Percentiles rank a stretch among this genome's conserved stretches.
These are phyloP conservation scores for Cyclophora albipunctata DNA, from an alignment of 2,888 invertebrate species.

Conservation along the genomic window DNA sequence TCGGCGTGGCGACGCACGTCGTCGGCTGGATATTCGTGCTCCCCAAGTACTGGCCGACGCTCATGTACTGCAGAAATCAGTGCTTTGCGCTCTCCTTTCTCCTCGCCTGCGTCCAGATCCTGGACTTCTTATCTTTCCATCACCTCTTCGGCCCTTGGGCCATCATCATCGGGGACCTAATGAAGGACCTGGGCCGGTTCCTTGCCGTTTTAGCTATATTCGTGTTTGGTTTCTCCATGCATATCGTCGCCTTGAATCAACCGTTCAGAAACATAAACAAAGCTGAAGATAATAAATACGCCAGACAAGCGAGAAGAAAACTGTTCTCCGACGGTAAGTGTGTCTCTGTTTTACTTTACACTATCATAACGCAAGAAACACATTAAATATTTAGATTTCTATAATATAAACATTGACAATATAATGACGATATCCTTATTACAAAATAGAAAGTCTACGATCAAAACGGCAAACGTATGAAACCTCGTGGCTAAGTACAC, in stretches of 20 bases:
- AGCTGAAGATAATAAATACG: slow-evolving; percentile 76
- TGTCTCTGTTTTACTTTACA: slow-evolving; percentile 20
- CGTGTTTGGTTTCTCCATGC: slow-evolving; percentile 98
- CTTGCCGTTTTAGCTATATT: slow-evolving; percentile 98
- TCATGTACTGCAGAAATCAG: slow-evolving; percentile 97
- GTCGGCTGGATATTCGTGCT: slow-evolving; percentile 83
- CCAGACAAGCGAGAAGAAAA: slow-evolving; percentile 69
- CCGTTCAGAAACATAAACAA: slow-evolving; percentile 85
- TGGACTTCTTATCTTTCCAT: slow-evolving; percentile 98
- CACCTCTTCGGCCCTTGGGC: slow-evolving; percentile 99
- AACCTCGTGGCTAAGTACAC: slow-evolving; percentile 51
- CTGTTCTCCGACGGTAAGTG: slow-evolving; percentile 84
- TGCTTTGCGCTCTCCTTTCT: slow-evolving; percentile 96
- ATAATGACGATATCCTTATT: slow-evolving; percentile 12
- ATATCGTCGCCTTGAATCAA: slow-evolving; percentile 96
- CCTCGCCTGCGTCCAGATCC: slow-evolving; percentile 96
- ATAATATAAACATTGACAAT: slow-evolving; percentile 10
- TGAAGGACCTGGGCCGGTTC: slow-evolving; percentile 96
- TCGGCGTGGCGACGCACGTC: slow-evolving; percentile 92
- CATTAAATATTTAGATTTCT: slow-evolving; percentile 7
- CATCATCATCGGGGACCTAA: slow-evolving; percentile 96
- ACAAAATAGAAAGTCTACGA: slow-evolving; percentile 58
- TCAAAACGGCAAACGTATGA: slow-evolving; percentile 61
- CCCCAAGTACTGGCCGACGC: slow-evolving; percentile 85
- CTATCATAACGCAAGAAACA: too few species aligned